Evolutionary conservation across 2,888 invertebrate genomes (phyloP).

Genomic region (Epinotia nisella): DNA sequence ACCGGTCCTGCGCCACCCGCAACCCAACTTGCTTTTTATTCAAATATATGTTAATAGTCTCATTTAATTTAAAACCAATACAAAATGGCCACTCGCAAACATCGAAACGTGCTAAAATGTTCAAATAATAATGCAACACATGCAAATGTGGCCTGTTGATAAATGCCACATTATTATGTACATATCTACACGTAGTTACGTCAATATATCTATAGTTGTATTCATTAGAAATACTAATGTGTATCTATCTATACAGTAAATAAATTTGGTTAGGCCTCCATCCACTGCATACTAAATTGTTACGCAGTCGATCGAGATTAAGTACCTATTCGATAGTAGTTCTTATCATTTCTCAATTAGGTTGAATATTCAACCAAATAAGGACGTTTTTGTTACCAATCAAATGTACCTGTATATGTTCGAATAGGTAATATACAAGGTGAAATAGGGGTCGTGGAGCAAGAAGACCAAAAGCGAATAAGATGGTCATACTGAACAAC

Average conservation of each 20-base stretch:
- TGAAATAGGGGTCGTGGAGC: too few species aligned
- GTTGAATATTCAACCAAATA: too few species aligned
- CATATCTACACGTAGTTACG: conserved; percentile 34
- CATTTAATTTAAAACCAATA: neutral
- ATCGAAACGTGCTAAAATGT: conserved; percentile 37
- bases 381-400: too few species aligned
- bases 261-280: conserved; percentile 35
- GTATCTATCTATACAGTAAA: conserved; percentile 31
- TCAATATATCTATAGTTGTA: conserved; percentile 25
- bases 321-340: neutral
- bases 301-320: neutral
- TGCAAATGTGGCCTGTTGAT: conserved; percentile 19
- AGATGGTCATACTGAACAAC: too few species aligned
- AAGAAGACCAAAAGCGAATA: too few species aligned
- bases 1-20: too few species aligned
- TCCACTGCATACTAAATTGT: conserved; percentile 16
- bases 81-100: conserved; percentile 13
- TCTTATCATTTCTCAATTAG: neutral
- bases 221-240: conserved; percentile 43
- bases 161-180: conserved; percentile 28
- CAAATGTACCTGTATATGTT: too few species aligned
- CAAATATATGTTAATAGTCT: neutral
- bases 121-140: conserved; percentile 35
- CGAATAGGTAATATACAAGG: too few species aligned
- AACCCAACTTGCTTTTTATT: too few species aligned